These are phyloP conservation scores for Lasioglossum leucozonium DNA, from an alignment of 2,888 invertebrate genomes.

Conservation along the genomic window DNA sequence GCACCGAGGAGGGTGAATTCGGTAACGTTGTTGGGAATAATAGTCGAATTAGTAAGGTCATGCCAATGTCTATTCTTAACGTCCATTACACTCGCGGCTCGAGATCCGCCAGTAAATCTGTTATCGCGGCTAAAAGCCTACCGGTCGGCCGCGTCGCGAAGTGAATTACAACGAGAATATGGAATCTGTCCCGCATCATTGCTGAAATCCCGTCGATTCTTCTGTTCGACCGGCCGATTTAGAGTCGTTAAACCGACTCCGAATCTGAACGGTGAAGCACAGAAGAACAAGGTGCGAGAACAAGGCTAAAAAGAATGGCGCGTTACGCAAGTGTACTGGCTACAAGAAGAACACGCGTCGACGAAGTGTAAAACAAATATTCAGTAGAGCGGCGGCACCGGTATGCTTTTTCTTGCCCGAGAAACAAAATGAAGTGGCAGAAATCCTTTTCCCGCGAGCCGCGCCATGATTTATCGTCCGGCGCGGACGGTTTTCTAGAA, in stretches of 20 bases:
- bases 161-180: slow-evolving; percentile 57
- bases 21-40: slow-evolving; percentile 50
- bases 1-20: background rate
- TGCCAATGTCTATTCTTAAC: slow-evolving; percentile 62
- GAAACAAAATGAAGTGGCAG: background rate
- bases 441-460: background rate
- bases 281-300: background rate
- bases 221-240: background rate
- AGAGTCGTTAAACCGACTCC: background rate
- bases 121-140: slow-evolving; percentile 63
- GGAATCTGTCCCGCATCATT: slow-evolving; percentile 47
- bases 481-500: background rate
- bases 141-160: slow-evolving; percentile 48
- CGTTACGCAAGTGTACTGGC: no score
- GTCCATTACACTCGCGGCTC: slow-evolving; percentile 50
- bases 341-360: background rate
- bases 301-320: no score
- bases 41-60: slow-evolving; percentile 46
- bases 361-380: background rate
- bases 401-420: background rate
- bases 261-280: background rate
- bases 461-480: background rate
- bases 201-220: slow-evolving; percentile 21
- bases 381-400: background rate
- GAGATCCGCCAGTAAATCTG: slow-evolving; percentile 57